A percentile compares a stretch with the other conserved stretches of the same genome.
phyloP scores from a whole-genome alignment of 2,888 invertebrate genomes.

The Lissocephala sabroskyi region DNA sequence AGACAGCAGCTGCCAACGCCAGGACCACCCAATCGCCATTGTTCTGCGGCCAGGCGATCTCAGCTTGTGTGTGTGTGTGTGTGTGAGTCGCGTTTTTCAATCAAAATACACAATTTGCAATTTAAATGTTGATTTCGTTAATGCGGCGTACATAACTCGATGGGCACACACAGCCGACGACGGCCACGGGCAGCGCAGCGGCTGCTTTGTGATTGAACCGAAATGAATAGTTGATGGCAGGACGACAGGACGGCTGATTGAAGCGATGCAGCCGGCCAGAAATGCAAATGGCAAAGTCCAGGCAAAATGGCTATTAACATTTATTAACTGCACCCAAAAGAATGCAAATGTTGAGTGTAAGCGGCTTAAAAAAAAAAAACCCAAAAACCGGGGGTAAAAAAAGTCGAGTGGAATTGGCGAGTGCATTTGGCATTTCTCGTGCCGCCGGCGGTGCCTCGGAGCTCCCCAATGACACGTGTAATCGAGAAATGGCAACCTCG shows the following conservation, averaged over 20 bases:
- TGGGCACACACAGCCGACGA: not conserved
- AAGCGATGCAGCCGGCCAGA: no score
- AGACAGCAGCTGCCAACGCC: conserved; percentile 33
- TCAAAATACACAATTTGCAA: conserved; percentile 47
- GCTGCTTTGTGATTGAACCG: conserved; percentile 28
- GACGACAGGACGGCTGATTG: no score
- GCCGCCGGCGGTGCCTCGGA: no score
- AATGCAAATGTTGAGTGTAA: no score
- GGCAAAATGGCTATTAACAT: no score
- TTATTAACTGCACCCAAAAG: no score
- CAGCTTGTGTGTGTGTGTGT: conserved; percentile 4
- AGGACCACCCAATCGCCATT: conserved; percentile 16
- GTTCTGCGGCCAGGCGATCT: conserved; percentile 2
- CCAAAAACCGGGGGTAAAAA: not conserved
- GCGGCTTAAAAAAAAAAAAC: not conserved
- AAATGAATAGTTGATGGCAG: conserved; percentile 28
- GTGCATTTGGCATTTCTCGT: no score
- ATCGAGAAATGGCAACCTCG: not conserved
- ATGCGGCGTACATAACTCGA: conserved; percentile 35
- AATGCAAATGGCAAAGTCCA: no score
- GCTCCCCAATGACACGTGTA: not conserved
- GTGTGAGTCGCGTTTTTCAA: conserved; percentile 28
- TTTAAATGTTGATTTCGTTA: conserved; percentile 50
- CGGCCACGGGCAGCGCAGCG: no score
- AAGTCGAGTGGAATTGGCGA: no score